Evolutionary conservation across 2,113 vertebrate species (phyloP).

Genomic region (Poicephalus meyeri): DNA sequence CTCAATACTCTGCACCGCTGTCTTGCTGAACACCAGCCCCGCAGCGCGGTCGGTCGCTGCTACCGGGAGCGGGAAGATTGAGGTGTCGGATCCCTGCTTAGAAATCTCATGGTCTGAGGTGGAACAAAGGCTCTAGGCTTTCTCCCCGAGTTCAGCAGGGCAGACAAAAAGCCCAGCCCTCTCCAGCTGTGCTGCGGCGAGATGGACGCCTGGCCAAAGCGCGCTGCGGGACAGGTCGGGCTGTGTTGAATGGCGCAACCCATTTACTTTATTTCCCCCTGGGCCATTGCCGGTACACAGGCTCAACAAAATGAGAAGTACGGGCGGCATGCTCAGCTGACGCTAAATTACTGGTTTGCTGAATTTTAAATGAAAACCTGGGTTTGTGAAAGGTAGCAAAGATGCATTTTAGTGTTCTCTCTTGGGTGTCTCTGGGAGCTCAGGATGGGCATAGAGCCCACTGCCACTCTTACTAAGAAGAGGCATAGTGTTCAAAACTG

Average conservation of each 20-base stretch:
- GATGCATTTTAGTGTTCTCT: neutral
- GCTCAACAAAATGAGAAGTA: neutral
- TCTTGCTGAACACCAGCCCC: neutral
- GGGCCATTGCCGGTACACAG: neutral
- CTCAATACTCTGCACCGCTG: fast-evolving
- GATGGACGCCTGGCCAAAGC: neutral
- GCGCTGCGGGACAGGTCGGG: fast-evolving
- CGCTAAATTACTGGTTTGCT: neutral
- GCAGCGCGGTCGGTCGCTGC: neutral
- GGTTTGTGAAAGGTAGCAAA: neutral
- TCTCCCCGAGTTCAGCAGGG: neutral
- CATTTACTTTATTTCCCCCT: neutral
- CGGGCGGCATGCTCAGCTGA: neutral
- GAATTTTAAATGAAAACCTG: neutral
- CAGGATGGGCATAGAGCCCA: neutral
- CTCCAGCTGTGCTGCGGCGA: neutral
- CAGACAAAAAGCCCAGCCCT: neutral
- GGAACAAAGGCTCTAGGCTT: constrained; percentile 1
- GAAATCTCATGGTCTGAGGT: neutral
- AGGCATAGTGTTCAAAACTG: neutral
- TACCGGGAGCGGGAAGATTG: neutral
- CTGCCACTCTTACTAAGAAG: neutral
- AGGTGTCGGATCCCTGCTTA: neutral
- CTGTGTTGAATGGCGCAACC: fast-evolving
- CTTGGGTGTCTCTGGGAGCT: neutral